These are phyloP conservation scores for Cyclina sinensis DNA, from an alignment of 1,140 invertebrate species.

Conservation along the genomic window DNA sequence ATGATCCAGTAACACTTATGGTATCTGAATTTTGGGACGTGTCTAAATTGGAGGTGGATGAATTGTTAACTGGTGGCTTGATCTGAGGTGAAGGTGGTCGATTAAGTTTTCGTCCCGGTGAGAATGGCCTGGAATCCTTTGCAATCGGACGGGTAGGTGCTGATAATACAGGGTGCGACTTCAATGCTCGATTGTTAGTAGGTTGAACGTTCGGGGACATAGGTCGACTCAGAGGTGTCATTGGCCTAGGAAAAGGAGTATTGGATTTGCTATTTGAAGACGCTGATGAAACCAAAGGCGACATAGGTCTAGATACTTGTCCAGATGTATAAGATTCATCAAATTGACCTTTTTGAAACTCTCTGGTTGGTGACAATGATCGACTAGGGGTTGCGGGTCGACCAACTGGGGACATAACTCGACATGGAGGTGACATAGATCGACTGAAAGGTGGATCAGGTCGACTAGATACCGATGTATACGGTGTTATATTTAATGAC, in stretches of 20 bases:
- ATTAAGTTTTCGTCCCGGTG: constrained; percentile 29
- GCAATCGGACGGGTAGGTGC: not conserved
- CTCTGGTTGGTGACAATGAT: constrained; percentile 7
- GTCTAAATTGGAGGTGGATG: not conserved
- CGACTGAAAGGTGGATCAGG: not conserved
- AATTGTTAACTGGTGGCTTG: not conserved
- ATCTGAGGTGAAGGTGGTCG: constrained; percentile 16
- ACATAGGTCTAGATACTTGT: constrained; percentile 9
- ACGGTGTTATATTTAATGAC: constrained; percentile 21
- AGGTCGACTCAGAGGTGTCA: constrained; percentile 21
- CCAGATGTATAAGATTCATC: not conserved
- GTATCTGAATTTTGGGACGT: not conserved
- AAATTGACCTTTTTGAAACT: not conserved
- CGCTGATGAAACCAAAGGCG: not conserved
- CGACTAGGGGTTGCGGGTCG: not conserved
- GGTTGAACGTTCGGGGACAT: constrained; percentile 58
- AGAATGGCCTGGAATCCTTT: not conserved
- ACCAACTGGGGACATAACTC: constrained; percentile 21
- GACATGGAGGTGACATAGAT: constrained; percentile 21
- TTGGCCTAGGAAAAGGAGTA: constrained; percentile 14
- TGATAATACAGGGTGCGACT: not conserved
- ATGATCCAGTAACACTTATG: not conserved
- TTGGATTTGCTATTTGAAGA: not conserved
- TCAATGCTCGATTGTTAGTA: constrained; percentile 23
- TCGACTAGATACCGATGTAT: constrained; percentile 40